Evolutionary conservation across 2,797 vertebrate species (phyloP), one percentile per base, ranked within the genome.

Genomic region (Sparus aurata): DNA sequence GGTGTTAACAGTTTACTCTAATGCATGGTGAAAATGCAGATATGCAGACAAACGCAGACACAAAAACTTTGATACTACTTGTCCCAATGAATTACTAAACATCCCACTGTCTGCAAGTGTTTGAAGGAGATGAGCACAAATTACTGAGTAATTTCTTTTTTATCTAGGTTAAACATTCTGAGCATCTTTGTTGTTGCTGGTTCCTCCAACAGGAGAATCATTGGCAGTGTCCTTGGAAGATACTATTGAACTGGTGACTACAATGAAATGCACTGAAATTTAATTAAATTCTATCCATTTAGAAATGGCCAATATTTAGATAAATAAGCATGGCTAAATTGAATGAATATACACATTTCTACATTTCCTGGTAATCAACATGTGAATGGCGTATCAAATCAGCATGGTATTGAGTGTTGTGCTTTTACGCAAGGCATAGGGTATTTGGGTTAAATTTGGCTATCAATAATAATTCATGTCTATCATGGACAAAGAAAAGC

Each of bases 181-280:
- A 25, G 1, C n/a, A 9, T 49, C 12, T 50, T 50, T 59, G 47
- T 23, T 20, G 16, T 59, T 54, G 11, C 63, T 38, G 22, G 16
- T 45, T 64, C 18, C 47, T 75, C 61, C 68, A 67, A 67, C 55
- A 76, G 73, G 61, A 18, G 49, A 55, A 61, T 73, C 62, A 13
- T n/a, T 20, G 17, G 16, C 63, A 60, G 54, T 5, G 27, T 55
- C 23, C 47, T 17, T 17, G 18, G 34, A 52, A 18, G 15, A 34
- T 9, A 18, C 5, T 15, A 43, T 45, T 18, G 16, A 47, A 23
- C 12, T 22, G 25, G 25, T 16, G 34, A 53, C 22, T 43, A 30
- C 4, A 10, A 43, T 47, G 2, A 65, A 25, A 64, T 8, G n/a
- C 25, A 47, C 41, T 25, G 0, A 15, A 8, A 27, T 22, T 16